phyloP scores from a whole-genome alignment of 2,888 invertebrate species.

The Atethmia centrago region DNA sequence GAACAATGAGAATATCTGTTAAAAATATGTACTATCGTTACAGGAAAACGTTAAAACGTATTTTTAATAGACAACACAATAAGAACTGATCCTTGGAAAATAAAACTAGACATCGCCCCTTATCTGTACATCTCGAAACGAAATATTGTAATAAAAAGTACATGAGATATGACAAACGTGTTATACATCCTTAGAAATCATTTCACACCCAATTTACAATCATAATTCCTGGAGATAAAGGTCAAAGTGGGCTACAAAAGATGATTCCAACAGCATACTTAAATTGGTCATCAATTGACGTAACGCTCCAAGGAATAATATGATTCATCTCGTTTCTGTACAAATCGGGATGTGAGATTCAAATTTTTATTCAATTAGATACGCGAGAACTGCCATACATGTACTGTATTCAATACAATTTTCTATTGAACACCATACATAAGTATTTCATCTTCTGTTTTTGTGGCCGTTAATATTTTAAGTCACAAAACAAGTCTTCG shows the following conservation, averaged over 20 bases:
- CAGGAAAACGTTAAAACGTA: slow-evolving; percentile 82
- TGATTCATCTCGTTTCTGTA: slow-evolving; percentile 85
- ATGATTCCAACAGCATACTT: slow-evolving; percentile 69
- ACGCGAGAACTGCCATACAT: slow-evolving; percentile 81
- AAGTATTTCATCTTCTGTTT: slow-evolving; percentile 65
- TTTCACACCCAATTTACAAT: slow-evolving; percentile 69
- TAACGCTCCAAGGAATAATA: slow-evolving; percentile 80
- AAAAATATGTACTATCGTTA: slow-evolving; percentile 75
- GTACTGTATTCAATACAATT: slow-evolving; percentile 74
- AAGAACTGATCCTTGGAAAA: slow-evolving; percentile 80
- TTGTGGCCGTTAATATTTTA: slow-evolving; percentile 68
- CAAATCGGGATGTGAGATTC: slow-evolving; percentile 85
- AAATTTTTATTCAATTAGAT: slow-evolving; percentile 87
- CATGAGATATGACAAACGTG: slow-evolving; percentile 71
- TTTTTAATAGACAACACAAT: slow-evolving; percentile 82
- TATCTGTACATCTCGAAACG: slow-evolving; percentile 84
- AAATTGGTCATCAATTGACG: slow-evolving; percentile 76
- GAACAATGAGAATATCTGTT: slow-evolving; percentile 72
- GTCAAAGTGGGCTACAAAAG: slow-evolving; percentile 65
- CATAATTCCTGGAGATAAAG: slow-evolving; percentile 76
- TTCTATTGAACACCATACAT: slow-evolving; percentile 59
- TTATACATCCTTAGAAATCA: slow-evolving; percentile 56
- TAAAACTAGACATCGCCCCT: slow-evolving; percentile 79
- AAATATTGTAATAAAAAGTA: slow-evolving; percentile 86
- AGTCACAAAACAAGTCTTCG: slow-evolving; percentile 72